phyloP scores from a whole-genome alignment of 2,113 vertebrate species.

The Etheostoma spectabile region DNA sequence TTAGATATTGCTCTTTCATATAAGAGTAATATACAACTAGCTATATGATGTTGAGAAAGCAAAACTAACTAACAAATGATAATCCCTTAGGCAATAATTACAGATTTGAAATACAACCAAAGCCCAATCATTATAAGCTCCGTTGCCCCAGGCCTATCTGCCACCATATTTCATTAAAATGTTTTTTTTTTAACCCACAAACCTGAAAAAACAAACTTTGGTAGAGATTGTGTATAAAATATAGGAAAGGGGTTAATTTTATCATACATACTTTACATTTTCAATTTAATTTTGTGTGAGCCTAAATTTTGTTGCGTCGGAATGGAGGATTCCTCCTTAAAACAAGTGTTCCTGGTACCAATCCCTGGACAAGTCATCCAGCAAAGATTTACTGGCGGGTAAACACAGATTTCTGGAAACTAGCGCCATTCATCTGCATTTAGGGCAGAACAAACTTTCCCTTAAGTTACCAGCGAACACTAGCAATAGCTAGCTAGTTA shows the following conservation, averaged over 20 bases:
- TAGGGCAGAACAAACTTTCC: no score
- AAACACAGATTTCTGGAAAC: no score
- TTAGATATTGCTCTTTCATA: not conserved
- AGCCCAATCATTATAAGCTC: not conserved
- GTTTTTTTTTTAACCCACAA: not conserved
- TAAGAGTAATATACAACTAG: no score
- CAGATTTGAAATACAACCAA: not conserved
- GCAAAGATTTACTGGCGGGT: no score
- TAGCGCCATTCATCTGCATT: no score
- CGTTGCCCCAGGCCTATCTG: not conserved
- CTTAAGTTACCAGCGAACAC: no score
- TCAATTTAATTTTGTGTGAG: not conserved
- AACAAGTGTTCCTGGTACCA: no score
- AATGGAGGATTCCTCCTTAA: no score
- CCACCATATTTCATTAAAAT: not conserved
- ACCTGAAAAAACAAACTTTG: not conserved
- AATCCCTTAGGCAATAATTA: not conserved
- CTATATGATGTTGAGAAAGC: not conserved
- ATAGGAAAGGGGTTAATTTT: not conserved
- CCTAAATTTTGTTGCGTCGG: no score
- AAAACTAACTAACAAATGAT: not conserved
- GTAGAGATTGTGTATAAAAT: no score
- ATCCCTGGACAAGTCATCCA: no score
- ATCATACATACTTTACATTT: not conserved
- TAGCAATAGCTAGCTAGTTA: no score